Evolutionary conservation across 1,140 invertebrate genomes (phyloP), one percentile per base, ranked within the genome.

Genomic region (Cepaea nemoralis): DNA sequence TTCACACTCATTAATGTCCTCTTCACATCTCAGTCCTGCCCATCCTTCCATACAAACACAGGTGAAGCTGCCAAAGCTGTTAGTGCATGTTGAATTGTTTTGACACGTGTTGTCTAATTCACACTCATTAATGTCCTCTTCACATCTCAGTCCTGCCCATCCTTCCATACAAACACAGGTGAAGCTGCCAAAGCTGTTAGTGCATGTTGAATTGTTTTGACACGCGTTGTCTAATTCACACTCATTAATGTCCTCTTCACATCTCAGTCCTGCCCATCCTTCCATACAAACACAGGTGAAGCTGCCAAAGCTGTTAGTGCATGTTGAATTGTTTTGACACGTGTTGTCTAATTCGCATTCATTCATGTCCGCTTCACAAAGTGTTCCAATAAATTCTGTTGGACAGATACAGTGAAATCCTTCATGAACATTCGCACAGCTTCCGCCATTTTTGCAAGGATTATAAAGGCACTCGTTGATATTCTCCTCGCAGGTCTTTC

Each of bases 221-320:
- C 97, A 99, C 0, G 97, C 97, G 69, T 93, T 91, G 0, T 6
- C 27, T n/a, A n/a, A n/a, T 5, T 39, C 39, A 67, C 85, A 86
- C 31, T 86, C 85, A 48, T 86, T 76, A 66, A 80, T 81, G 39
- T 86, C 82, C 45, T 74, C 77, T 86, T 97, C 96, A 87, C 97
- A 98, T 0, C 97, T 93, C 86, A 96, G 95, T 1, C 97, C 97
- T 0, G 96, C 97, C 96, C 96, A 98, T 0, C 97, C 97, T 0
- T 95, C 94, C 0, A 94, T 94, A 90, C 97, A 98, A 3, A 94
- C 93, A 88, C 97, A 98, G 31, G n/a, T 24, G 39, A 59, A 77
- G 35, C 24, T 63, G 3, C 75, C 75, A 77, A 77, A 55, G 6
- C 31, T 37, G n/a, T 77, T 77, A 33, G 31, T n/a, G 76, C 88